Evolutionary conservation across 2,888 invertebrate species (phyloP).

Genomic region (Polydrusus cervinus): DNA sequence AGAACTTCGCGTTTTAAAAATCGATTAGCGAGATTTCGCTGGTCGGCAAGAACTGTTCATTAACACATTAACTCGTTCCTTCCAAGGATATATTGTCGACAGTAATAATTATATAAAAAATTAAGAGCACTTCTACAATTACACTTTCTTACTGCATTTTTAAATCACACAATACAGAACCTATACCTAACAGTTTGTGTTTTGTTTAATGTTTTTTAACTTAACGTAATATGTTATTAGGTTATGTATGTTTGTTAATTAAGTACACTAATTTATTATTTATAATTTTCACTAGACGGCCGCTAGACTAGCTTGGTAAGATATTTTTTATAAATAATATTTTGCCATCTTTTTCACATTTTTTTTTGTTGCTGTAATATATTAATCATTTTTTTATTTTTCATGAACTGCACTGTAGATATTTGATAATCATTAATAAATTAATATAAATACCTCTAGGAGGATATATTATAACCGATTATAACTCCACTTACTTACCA

Average conservation of each 20-base stretch:
- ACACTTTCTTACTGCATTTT: neutral
- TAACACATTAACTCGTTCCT: no score
- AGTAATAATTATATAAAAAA: neutral
- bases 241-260: constrained; percentile 19
- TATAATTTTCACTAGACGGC: constrained; percentile 71
- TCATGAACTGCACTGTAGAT: neutral
- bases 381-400: constrained; percentile 8
- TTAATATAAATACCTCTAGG: neutral
- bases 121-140: neutral
- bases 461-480: no score
- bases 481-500: no score
- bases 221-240: neutral
- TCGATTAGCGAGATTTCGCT: no score
- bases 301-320: constrained; percentile 73
- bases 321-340: constrained; percentile 64
- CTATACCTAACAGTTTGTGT: neutral
- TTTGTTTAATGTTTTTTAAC: constrained; percentile 1
- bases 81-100: no score
- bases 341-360: constrained; percentile 51
- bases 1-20: no score
- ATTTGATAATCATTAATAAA: neutral
- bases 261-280: constrained; percentile 65
- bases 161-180: neutral
- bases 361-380: constrained; percentile 39
- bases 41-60: no score